Evolutionary conservation across 2,797 vertebrate genomes (phyloP), one percentile per base, ranked within the genome.

Genomic region (Esox masquinongy): DNA sequence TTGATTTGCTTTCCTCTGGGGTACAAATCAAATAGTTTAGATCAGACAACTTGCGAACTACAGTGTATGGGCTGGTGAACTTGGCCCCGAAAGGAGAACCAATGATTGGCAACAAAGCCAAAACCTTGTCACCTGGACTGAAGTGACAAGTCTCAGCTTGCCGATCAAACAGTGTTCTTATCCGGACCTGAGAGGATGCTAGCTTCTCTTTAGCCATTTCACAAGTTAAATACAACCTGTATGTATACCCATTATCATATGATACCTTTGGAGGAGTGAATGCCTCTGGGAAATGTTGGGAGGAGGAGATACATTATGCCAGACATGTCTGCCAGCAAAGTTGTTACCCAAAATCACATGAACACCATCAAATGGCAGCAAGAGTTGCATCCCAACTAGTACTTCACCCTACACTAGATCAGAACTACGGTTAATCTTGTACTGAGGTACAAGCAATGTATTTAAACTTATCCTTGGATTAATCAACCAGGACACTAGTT

Each of bases 281-380:
- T 16, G 36, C 49, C 63, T 50, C 63, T 14, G 73, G 61, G n/a
- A 50, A 74, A 49, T 8, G 22, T 49, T 16, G 1, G 3, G 24
- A n/a, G 16, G 61, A 22, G 34, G 36, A 17, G 59, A 24, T 4
- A n/a, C 22, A 3, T 16, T 22, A 5, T 0, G n/a, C 14, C 7
- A 79, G 12, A 74, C 68, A 50, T 59, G 53, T 11, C 34, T 29
- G 5, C 36, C 31, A 39, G 67, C 68, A 4, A 79, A 17, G n/a
- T 72, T 39, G 69, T 79, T 79, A 4, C 73, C 73, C 16, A 79
- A 8, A 47, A 74, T 39, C 14, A 79, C 1, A 36, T 70, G 26
- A 16, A 75, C 26, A 4, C 68, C 77, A 2, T 71, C 56, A 17
- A 79, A 59, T 12, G 73, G 77, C 15, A 79, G 17, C 5, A 61